Evolutionary conservation across 2,888 invertebrate genomes (phyloP), one percentile per base, ranked within the genome.

Genomic region (Pantelozetes paolii): DNA sequence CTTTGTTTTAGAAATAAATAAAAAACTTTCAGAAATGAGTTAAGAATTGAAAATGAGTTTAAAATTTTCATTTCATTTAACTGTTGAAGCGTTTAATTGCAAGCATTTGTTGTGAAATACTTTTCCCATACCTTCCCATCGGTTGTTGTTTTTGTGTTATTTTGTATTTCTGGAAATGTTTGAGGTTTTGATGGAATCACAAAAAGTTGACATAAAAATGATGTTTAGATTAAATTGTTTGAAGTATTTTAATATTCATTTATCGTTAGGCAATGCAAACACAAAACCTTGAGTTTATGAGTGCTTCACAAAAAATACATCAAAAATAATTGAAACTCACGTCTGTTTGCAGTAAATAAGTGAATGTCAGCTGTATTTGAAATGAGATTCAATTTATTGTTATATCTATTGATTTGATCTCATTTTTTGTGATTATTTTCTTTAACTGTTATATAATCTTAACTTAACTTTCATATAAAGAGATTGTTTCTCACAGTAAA

Each of bases 381-480:
- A 54, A 23, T 9, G 9, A 23, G 6, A 45, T 54, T 23, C 9
- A 23, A 26, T 23, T 26, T 9, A 23, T 11, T 54, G 26, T 8
- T 23, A 23, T 54, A 54, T 13, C 54, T 20, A 23, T 26, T 54
- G 54, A 54, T 54, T 26, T 54, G 2, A 54, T n/a, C n/a, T n/a
- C n/a, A n/a, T n/a, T 11, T 54, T 54, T 54, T 11, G 26, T 13
- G 54, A 54, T 26, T 26, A 9, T 8, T 8, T 13, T 45, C 18
- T 18, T 45, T 45, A 54, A 23, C 54, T 54, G 8, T 54, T 54
- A 26, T 54, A 54, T 54, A 54, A 54, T 54, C 54, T 54, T 54
- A 54, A 26, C 54, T 54, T 26, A 15, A 26, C 54, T 26, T 54
- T 23, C 15, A 54, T 26, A 54, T 54, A 2, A 26, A 54, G 1